Conservation (phyloP, 2,113 vertebrate genomes). For the Grantiella picta region DNA sequence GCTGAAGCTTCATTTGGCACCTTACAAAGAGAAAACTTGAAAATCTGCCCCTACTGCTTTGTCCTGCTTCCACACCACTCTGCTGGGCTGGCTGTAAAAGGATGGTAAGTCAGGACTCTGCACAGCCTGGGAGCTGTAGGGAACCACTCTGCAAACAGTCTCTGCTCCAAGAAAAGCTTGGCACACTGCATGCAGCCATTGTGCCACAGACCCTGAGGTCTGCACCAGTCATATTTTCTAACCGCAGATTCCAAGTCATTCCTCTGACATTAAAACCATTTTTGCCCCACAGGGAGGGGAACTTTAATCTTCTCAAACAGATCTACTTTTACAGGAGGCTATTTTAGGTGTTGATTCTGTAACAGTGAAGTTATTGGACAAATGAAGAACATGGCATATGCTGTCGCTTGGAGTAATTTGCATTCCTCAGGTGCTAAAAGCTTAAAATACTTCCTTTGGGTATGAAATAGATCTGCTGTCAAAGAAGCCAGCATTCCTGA, state of each 20-base stretch:
- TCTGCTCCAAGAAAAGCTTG: slow-evolving; percentile 8
- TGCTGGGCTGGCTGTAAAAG: background rate
- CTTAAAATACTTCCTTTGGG: slow-evolving; percentile 57
- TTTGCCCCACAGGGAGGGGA: background rate
- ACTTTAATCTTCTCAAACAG: background rate
- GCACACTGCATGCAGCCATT: accelerated
- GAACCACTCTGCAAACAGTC: background rate
- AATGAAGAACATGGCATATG: slow-evolving; percentile 9
- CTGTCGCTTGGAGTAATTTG: background rate
- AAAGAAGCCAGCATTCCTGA: slow-evolving; percentile 41
- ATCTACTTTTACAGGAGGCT: slow-evolving; percentile 16
- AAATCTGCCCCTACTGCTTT: background rate
- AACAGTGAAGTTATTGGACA: slow-evolving; percentile 39
- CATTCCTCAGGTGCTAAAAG: slow-evolving; percentile 58
- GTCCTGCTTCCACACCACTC: background rate
- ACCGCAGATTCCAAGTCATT: background rate
- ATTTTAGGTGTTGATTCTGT: slow-evolving; percentile 26
- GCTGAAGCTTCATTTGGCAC: background rate
- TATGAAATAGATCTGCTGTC: slow-evolving; percentile 21
- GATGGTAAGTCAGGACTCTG: background rate
- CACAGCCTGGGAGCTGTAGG: background rate
- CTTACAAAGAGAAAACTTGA: background rate
- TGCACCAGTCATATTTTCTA: background rate
- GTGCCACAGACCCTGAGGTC: background rate
- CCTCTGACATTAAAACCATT: background rate